phyloP scores from a whole-genome alignment of 2,888 invertebrate genomes.

The Blomia tropicalis region DNA sequence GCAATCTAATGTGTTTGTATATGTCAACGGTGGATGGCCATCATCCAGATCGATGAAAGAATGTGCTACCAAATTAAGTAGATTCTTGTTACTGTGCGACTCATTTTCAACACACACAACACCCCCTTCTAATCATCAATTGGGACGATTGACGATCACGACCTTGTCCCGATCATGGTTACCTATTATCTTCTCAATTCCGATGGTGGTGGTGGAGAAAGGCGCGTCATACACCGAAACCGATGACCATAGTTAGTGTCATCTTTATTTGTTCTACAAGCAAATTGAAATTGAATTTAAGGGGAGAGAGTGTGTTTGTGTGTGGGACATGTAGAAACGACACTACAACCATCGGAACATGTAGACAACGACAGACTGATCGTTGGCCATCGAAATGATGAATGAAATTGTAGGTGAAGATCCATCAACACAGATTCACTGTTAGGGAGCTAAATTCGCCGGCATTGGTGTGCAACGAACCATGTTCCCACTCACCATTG shows the following conservation, averaged over 20 bases:
- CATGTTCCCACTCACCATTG: neutral
- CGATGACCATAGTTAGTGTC: neutral
- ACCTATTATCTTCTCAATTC: too few relatives aligned
- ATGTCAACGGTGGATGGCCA: neutral
- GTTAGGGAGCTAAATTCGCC: neutral
- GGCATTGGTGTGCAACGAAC: neutral
- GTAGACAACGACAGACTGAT: neutral
- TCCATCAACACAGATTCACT: neutral
- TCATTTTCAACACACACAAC: neutral
- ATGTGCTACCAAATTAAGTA: constrained; percentile 10
- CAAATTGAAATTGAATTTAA: constrained; percentile 11
- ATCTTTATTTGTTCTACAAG: constrained; percentile 13
- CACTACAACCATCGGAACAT: neutral
- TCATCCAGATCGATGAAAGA: neutral
- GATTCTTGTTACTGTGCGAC: neutral
- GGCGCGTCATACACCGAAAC: neutral
- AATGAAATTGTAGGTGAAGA: constrained; percentile 7
- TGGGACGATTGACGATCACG: neutral
- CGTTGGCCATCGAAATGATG: constrained; percentile 13
- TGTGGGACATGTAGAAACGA: constrained; percentile 2
- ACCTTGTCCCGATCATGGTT: too few relatives aligned
- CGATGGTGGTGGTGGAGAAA: neutral
- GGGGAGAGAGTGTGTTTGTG: too few relatives aligned
- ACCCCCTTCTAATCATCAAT: too few relatives aligned
- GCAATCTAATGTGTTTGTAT: too few relatives aligned